Conservation (phyloP, 2,797 vertebrate species). For the Tachyglossus aculeatus region DNA sequence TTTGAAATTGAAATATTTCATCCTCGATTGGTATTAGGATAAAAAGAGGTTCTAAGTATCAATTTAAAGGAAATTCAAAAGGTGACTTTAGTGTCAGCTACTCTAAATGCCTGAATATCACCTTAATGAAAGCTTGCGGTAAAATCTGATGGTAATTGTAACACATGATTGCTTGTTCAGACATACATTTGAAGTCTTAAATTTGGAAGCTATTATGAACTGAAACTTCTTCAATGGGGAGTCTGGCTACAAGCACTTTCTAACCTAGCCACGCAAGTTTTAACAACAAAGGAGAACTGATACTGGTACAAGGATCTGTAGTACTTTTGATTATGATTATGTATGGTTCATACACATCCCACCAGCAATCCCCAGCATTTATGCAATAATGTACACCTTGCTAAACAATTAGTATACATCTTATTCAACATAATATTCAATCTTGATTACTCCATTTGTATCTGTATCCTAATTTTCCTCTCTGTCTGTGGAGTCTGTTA, state of each 20-base stretch:
- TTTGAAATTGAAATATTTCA: slow-evolving; percentile 46
- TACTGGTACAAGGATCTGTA: too few relatives aligned
- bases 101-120: slow-evolving; percentile 9
- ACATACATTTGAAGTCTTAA: slow-evolving; percentile 24
- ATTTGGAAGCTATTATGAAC: slow-evolving; percentile 22
- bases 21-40: neutral
- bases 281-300: too few relatives aligned
- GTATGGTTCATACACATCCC: too few relatives aligned
- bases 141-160: slow-evolving; percentile 7
- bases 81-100: slow-evolving; percentile 7
- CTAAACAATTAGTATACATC: too few relatives aligned
- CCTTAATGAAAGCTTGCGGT: slow-evolving; percentile 12
- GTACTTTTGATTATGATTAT: too few relatives aligned
- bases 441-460: too few relatives aligned
- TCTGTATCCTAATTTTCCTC: too few relatives aligned
- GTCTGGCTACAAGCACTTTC: neutral
- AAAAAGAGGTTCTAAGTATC: slow-evolving; percentile 4
- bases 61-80: slow-evolving; percentile 29
- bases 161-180: slow-evolving; percentile 6
- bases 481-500: too few relatives aligned
- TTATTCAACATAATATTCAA: too few relatives aligned
- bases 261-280: too few relatives aligned
- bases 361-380: too few relatives aligned
- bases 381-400: too few relatives aligned
- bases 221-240: neutral